phyloP scores from a whole-genome alignment of 2,888 invertebrate genomes.

The Cephus nigrinus region DNA sequence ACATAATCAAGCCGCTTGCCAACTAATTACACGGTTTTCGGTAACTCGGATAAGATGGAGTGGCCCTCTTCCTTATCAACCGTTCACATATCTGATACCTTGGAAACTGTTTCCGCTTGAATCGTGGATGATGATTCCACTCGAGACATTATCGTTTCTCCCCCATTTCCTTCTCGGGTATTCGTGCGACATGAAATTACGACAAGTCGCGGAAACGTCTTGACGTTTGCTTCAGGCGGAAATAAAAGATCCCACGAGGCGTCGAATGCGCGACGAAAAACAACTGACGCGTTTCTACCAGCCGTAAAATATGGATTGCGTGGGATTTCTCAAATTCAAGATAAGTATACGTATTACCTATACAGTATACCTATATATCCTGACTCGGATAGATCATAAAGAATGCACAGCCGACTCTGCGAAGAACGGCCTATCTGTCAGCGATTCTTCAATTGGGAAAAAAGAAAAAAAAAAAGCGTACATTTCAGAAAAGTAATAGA shows the following conservation, averaged over 20 bases:
- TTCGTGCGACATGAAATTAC: neutral
- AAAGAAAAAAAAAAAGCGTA: neutral
- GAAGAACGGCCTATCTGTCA: neutral
- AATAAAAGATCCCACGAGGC: neutral
- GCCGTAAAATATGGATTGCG: neutral
- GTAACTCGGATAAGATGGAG: neutral
- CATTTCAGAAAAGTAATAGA: neutral
- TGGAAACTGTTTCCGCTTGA: neutral
- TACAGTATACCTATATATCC: neutral
- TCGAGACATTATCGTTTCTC: neutral
- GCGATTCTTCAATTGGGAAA: slow-evolving; percentile 1
- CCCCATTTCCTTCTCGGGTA: neutral
- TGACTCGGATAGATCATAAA: slow-evolving; percentile 12
- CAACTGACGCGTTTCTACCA: neutral
- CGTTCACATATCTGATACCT: neutral
- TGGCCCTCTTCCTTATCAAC: neutral
- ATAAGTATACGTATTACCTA: neutral
- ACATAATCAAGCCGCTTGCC: neutral
- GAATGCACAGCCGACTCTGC: slow-evolving; percentile 15
- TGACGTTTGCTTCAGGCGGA: neutral
- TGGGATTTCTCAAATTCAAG: neutral
- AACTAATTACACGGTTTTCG: neutral
- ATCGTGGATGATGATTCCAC: neutral
- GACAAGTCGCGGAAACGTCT: neutral
- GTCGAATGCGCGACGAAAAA: neutral